A percentile compares a stretch with the other conserved stretches of the same genome.
These are phyloP conservation scores for Vireo griseus DNA, from an alignment of 2,797 vertebrate genomes.

Conservation along the genomic window DNA sequence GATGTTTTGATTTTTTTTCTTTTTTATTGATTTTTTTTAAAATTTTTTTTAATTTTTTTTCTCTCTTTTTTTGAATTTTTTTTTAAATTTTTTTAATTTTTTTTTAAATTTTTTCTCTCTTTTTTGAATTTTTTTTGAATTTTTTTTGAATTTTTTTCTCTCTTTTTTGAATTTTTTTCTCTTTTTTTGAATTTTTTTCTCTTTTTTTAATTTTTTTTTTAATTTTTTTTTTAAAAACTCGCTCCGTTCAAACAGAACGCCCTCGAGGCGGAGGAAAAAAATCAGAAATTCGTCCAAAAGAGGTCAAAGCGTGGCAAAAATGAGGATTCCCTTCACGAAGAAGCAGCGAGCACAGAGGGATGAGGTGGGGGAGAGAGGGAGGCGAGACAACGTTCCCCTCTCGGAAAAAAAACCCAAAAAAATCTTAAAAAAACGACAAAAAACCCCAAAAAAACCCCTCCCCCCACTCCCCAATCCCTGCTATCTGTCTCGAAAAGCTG, in stretches of 20 bases:
- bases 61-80: too few species aligned
- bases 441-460: not conserved
- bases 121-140: too few species aligned
- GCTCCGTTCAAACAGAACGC: not conserved
- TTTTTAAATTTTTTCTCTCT: not conserved
- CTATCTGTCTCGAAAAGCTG: slow-evolving; percentile 10
- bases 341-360: not conserved
- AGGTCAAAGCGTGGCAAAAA: not conserved
- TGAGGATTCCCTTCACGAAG: not conserved
- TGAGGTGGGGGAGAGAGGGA: not conserved
- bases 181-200: not conserved
- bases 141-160: too few species aligned
- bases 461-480: not conserved
- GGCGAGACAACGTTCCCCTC: accelerated
- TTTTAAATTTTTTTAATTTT: too few species aligned
- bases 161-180: too few species aligned
- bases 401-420: not conserved
- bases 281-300: not conserved
- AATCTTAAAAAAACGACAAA: not conserved
- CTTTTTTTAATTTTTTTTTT: not conserved
- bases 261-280: not conserved
- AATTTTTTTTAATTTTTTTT: not conserved
- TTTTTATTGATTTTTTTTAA: too few species aligned
- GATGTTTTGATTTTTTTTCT: not conserved
- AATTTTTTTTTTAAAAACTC: not conserved